Conservation (phyloP, 2,888 invertebrate genomes). For the Agonopterix alstromeriana region DNA sequence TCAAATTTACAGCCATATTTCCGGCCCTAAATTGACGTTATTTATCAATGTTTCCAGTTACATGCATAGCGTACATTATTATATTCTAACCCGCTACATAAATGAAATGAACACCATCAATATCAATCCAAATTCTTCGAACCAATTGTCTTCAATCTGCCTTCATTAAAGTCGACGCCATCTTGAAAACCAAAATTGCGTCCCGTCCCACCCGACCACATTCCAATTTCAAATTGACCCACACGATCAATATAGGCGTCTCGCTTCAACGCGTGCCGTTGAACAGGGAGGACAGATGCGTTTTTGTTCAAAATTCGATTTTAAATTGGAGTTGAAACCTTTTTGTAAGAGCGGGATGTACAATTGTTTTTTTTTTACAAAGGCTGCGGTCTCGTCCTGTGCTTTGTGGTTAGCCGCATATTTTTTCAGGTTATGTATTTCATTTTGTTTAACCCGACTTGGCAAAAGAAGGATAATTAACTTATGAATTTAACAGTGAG, state of each 20-base stretch:
- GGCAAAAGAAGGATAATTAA: too few relatives aligned
- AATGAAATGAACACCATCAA: too few relatives aligned
- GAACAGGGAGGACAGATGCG: constrained; percentile 6
- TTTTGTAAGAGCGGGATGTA: constrained; percentile 17
- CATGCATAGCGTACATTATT: too few relatives aligned
- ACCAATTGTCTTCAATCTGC: constrained; percentile 32
- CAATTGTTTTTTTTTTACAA: constrained; percentile 12
- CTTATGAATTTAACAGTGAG: too few relatives aligned
- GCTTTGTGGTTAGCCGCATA: constrained; percentile 20
- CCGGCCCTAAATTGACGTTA: too few relatives aligned
- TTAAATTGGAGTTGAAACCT: constrained; percentile 19
- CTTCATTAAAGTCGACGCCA: constrained; percentile 21
- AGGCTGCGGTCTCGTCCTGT: constrained; percentile 21
- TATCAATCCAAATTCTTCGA: constrained; percentile 7
- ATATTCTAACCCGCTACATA: too few relatives aligned
- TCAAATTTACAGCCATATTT: too few relatives aligned
- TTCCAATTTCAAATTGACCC: constrained; percentile 29
- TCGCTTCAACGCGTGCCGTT: constrained; percentile 16
- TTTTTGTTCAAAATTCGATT: constrained; percentile 35
- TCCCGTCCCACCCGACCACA: constrained; percentile 24
- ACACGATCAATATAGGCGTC: constrained; percentile 19
- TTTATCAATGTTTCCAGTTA: too few relatives aligned
- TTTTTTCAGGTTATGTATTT: not conserved
- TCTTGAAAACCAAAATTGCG: constrained; percentile 17
- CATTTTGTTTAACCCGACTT: too few relatives aligned